These are phyloP conservation scores for Sepiola atlantica DNA, from an alignment of 2,888 invertebrate species.

Conservation along the genomic window DNA sequence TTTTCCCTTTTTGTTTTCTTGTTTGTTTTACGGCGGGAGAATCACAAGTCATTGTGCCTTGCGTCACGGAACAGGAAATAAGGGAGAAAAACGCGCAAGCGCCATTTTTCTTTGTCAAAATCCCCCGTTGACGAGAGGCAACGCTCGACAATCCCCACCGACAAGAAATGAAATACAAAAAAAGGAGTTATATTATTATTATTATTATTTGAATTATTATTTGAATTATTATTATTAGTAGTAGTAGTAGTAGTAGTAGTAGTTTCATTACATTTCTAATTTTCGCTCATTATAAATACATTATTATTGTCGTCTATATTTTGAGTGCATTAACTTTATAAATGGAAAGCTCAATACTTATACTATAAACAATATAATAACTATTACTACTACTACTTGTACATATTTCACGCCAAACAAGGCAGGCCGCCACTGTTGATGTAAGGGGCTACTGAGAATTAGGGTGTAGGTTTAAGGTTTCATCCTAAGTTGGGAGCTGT, in stretches of 20 bases:
- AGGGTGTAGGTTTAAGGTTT: no score
- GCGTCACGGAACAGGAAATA: slow-evolving; percentile 21
- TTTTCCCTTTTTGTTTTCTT: not conserved
- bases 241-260: not conserved
- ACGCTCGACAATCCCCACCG: not conserved
- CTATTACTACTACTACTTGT: no score
- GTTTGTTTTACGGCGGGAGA: not conserved
- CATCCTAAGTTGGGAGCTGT: no score
- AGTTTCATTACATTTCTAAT: not conserved
- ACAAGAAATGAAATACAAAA: not conserved
- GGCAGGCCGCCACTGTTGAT: no score
- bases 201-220: not conserved
- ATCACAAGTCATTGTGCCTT: not conserved
- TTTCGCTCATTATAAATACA: not conserved
- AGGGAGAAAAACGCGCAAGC: not conserved
- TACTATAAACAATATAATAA: no score
- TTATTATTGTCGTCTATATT: not conserved
- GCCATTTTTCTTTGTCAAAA: slow-evolving; percentile 32
- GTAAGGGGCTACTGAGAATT: no score
- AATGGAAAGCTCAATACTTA: no score
- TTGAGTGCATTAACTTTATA: not conserved
- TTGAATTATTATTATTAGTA: not conserved
- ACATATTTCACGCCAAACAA: no score
- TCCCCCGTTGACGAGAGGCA: not conserved
- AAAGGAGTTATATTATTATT: no score